Conservation (phyloP, 2,797 vertebrate genomes). For the Enteromius treurensis region DNA sequence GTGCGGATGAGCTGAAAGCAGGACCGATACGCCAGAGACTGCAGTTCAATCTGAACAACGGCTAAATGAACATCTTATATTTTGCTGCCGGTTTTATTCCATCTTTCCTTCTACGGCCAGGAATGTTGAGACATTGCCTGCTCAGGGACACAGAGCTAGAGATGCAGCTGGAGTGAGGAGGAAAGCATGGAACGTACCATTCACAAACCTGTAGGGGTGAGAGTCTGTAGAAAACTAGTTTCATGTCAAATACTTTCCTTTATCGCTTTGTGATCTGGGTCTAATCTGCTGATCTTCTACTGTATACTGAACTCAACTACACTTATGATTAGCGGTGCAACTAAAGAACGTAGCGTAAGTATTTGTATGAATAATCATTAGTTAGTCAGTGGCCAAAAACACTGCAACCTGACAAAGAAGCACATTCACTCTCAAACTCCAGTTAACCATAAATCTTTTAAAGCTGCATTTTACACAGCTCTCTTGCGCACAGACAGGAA, state of each 20-base stretch:
- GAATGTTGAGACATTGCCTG: conserved; percentile 67
- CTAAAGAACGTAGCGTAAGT: not conserved
- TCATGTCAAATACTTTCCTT: not conserved
- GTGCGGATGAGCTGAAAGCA: conserved; percentile 48
- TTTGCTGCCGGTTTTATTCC: conserved; percentile 14
- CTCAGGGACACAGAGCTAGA: conserved; percentile 55
- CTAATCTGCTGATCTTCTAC: not conserved
- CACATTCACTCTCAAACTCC: not conserved
- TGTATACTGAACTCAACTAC: not conserved
- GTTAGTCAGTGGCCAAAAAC: not conserved
- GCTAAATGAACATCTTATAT: conserved; percentile 45
- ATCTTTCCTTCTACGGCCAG: conserved; percentile 6
- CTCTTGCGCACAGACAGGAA: not conserved
- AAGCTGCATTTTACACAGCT: not conserved
- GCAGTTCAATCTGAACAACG: conserved; percentile 47
- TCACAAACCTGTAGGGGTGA: conserved; percentile 60
- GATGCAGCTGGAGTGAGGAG: conserved; percentile 59
- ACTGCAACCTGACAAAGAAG: not conserved
- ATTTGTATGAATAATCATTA: conserved; percentile 4
- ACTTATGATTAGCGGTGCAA: not conserved
- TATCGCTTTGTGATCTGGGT: not conserved
- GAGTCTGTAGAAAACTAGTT: conserved; percentile 17
- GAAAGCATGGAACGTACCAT: conserved; percentile 81
- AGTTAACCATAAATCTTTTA: not conserved
- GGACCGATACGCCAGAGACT: conserved; percentile 21